phyloP scores from a whole-genome alignment of 2,888 invertebrate species.

The Ariolimax columbianus region DNA sequence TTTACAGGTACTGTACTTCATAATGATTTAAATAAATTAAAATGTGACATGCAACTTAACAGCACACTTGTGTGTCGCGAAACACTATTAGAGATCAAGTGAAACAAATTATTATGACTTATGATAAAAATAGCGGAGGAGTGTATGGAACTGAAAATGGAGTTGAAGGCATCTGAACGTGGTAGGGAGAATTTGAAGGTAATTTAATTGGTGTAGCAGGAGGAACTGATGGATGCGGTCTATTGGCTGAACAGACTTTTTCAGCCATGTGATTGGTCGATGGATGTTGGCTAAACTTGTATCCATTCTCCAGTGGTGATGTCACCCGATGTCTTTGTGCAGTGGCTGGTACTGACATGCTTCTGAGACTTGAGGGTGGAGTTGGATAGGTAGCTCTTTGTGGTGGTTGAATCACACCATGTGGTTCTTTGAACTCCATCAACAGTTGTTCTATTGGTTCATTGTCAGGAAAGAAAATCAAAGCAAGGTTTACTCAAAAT shows the following conservation, averaged over 20 bases:
- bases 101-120: too few relatives aligned
- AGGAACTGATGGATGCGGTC: conserved; percentile 48
- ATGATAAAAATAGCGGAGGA: conserved; percentile 48
- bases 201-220: conserved; percentile 46
- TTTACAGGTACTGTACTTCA: too few relatives aligned
- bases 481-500: neutral
- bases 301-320: neutral
- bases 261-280: neutral
- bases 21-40: too few relatives aligned
- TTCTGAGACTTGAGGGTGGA: conserved; percentile 19
- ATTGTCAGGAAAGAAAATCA: conserved; percentile 51
- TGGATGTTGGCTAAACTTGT: neutral
- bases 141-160: conserved; percentile 49
- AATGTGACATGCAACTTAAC: too few relatives aligned
- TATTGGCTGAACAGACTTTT: conserved; percentile 28
- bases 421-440: conserved; percentile 47
- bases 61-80: too few relatives aligned
- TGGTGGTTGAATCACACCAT: conserved; percentile 27
- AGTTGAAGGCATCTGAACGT: conserved; percentile 52
- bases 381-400: conserved; percentile 48
- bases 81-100: too few relatives aligned
- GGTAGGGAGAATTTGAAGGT: conserved; percentile 41
- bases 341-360: neutral
- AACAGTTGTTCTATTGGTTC: conserved; percentile 53
- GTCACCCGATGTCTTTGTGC: neutral